Evolutionary conservation across 2,888 invertebrate species (phyloP).

Genomic region (Lumbricus terrestris): DNA sequence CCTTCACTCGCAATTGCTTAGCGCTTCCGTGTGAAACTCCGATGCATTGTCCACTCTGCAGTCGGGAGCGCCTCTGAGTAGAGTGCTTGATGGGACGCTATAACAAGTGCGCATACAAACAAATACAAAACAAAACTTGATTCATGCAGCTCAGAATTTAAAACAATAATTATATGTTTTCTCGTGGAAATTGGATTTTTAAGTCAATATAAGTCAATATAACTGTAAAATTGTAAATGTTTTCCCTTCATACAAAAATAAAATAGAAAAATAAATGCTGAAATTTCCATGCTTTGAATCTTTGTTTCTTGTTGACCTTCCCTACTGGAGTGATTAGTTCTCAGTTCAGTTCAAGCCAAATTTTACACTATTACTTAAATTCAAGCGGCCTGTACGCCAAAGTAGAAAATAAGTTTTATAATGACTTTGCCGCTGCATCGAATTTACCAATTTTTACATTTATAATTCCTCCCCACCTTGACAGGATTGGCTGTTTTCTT

Average conservation of each 20-base stretch:
- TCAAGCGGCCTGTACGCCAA: neutral
- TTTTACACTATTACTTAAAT: neutral
- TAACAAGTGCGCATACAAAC: no score
- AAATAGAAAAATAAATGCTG: neutral
- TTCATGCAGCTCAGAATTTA: neutral
- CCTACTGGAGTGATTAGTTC: neutral
- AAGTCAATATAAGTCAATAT: neutral
- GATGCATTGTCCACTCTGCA: no score
- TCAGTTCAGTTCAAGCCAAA: neutral
- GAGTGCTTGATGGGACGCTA: no score
- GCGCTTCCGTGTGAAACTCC: no score
- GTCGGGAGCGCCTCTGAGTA: no score
- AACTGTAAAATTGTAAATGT: neutral
- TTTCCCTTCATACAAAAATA: neutral
- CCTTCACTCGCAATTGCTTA: no score
- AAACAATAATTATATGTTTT: neutral
- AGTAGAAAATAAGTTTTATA: neutral
- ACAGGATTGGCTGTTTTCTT: slow-evolving; percentile 81
- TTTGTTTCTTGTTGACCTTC: neutral
- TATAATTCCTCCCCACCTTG: slow-evolving; percentile 66
- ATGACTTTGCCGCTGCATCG: neutral
- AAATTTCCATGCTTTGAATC: neutral
- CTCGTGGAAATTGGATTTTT: neutral
- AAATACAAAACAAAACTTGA: no score
- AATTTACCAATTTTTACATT: neutral